Base-by-base conservation (phyloP, 2,888 invertebrate species). In the Standfussiana lucernea region DNA sequence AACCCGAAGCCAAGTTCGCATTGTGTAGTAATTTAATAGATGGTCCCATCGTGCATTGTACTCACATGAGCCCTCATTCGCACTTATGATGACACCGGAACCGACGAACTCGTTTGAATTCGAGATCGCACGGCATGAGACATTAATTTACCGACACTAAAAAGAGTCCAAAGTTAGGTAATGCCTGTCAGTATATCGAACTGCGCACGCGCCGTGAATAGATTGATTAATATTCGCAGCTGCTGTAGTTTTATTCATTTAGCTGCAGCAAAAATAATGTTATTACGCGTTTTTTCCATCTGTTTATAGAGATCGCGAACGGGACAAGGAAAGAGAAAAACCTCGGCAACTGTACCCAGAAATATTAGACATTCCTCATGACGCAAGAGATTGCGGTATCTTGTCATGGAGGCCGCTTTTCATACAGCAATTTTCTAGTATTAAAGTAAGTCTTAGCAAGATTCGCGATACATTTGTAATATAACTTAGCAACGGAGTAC, bases 341-440 rank as follows among this genome's bases (percentile, higher is more conserved):
- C 97, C 97, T 77, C 97, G 97, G 86, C 96, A 97, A 89, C 91
- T 97, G 86, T 97, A 94, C 90, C 97, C 97, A 94, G 97, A 97
- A 93, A 97, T 97, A 94, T 97, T 97, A 95, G 97, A 97, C 94
- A 96, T 96, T 95, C 96, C 96, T 95, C 96, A 96, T 95, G 98
- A 98, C 95, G 97, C 98, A 91, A 97, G 98, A 94, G 98, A 99
- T 95, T 99, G 99, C 96, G 99, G 99, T 88, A 98, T 99, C 91
- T 97, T 99, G 76, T 98, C 97, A 88, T 99, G 98, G 97, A 98
- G 98, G 91, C 99, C 99, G 91, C 97, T 97, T 89, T 98, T 98
- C 94, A 97, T 99, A 91, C 99, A 99, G 96, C 97, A 97, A 93
- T 98, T 98, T 96, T 99, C 99, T 93, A 98, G 98, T 95, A 99